Conservation (phyloP, 2,888 invertebrate genomes). For the Oxycera nigricornis region DNA sequence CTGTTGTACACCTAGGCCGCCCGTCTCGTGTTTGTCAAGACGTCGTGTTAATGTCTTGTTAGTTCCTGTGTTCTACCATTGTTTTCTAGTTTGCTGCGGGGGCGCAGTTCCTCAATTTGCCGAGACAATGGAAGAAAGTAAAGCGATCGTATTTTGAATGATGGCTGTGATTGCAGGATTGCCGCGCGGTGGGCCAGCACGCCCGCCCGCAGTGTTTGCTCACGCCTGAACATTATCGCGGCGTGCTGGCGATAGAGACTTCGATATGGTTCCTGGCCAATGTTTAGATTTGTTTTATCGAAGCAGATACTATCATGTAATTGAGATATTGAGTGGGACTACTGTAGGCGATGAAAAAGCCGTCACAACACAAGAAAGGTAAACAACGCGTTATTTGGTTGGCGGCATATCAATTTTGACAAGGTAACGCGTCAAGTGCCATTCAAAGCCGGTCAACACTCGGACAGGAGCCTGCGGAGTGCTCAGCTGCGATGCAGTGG, state of each 20-base stretch:
- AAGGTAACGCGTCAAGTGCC: conserved; percentile 37
- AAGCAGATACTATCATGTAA: conserved; percentile 28
- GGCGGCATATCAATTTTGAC: conserved; percentile 30
- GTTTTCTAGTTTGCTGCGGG: conserved; percentile 17
- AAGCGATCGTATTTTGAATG: conserved; percentile 1
- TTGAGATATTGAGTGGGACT: conserved; percentile 34
- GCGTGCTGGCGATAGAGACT: conserved; percentile 2
- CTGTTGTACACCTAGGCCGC: not conserved
- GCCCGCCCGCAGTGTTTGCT: conserved; percentile 7
- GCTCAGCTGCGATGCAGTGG: not conserved
- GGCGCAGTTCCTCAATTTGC: conserved; percentile 15
- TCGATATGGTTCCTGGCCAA: conserved; percentile 23
- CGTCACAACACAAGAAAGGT: conserved; percentile 24
- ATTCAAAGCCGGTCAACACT: conserved; percentile 20
- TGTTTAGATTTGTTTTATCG: conserved; percentile 37
- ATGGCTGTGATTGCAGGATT: conserved; percentile 12
- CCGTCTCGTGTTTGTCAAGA: conserved; percentile 20
- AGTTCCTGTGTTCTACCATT: conserved; percentile 1
- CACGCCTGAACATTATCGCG: conserved; percentile 21
- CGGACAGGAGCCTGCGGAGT: not conserved
- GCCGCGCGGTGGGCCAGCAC: not conserved
- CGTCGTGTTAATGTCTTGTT: conserved; percentile 26
- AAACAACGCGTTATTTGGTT: conserved; percentile 15
- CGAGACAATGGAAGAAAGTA: conserved; percentile 13
- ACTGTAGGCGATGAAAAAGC: conserved; percentile 29